These are phyloP conservation scores for Scolopax rusticola DNA, from an alignment of 2,797 vertebrate species.

Conservation along the genomic window DNA sequence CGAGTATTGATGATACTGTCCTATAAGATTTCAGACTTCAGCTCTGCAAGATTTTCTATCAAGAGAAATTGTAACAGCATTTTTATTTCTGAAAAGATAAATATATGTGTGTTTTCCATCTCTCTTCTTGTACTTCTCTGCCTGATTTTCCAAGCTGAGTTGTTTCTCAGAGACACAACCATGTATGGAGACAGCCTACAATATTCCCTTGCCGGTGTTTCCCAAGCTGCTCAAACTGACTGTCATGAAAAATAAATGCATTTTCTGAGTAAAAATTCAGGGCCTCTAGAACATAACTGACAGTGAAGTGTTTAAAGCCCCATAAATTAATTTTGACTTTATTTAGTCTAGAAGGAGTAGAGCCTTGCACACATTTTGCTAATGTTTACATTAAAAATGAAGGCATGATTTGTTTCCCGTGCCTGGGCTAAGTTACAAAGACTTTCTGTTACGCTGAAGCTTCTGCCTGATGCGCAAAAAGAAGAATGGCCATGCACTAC, in stretches of 20 bases:
- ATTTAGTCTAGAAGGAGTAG: conserved; percentile 20
- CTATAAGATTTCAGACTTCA: background rate
- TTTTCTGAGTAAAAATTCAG: background rate
- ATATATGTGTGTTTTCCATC: background rate
- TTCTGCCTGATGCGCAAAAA: background rate
- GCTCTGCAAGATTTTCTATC: background rate
- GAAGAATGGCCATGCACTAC: background rate
- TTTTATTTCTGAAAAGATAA: background rate
- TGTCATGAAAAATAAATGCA: background rate
- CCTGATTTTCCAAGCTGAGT: background rate
- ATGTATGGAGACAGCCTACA: background rate
- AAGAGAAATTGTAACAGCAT: background rate
- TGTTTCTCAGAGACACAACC: background rate
- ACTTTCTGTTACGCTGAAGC: background rate
- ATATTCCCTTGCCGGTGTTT: background rate
- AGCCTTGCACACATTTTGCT: background rate
- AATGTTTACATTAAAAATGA: conserved; percentile 1
- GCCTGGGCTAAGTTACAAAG: background rate
- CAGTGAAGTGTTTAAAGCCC: background rate
- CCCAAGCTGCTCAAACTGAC: background rate
- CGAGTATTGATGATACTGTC: background rate
- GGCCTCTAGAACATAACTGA: background rate
- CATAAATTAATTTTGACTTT: background rate
- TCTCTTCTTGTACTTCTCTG: background rate
- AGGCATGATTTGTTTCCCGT: conserved; percentile 1